These are phyloP conservation scores for Ictidomys tridecemlineatus DNA, from an alignment of 2,113 vertebrate genomes.

Conservation along the genomic window DNA sequence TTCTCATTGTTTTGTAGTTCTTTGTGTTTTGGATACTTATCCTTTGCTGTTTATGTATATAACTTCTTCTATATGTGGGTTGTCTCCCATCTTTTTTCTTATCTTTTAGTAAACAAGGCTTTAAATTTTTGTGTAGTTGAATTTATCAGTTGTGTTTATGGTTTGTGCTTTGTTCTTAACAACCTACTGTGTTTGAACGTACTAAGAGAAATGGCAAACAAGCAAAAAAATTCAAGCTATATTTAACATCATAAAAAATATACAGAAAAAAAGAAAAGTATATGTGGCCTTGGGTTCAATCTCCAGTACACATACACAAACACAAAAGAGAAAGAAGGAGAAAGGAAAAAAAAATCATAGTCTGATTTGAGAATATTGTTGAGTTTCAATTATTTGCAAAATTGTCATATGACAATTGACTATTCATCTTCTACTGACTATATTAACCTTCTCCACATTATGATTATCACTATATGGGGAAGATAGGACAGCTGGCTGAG, in stretches of 20 bases:
- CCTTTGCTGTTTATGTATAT: not conserved
- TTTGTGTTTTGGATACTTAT: not conserved
- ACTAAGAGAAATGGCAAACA: slow-evolving; percentile 8
- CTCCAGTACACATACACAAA: not conserved
- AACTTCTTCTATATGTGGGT: not conserved
- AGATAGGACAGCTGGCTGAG: not conserved
- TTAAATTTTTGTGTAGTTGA: slow-evolving; percentile 31
- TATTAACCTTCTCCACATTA: not conserved
- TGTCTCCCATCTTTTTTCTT: not conserved
- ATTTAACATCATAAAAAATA: not conserved
- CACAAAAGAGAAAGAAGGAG: no score
- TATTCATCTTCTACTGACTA: no score
- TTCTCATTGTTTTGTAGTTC: not conserved
- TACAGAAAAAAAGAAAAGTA: not conserved
- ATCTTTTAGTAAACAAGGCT: slow-evolving; percentile 28
- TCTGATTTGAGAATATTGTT: slow-evolving; percentile 10
- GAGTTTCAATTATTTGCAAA: not conserved
- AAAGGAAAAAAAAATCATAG: not conserved
- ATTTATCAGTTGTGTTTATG: not conserved
- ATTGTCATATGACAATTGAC: not conserved
- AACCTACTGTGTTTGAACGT: slow-evolving; percentile 1
- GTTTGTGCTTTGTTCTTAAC: not conserved
- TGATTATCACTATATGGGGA: not conserved
- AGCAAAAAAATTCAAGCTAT: not conserved
- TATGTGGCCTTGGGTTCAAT: not conserved